Evolutionary conservation across 2,797 vertebrate species (phyloP), one percentile per base, ranked within the genome.

Genomic region (Microctenopoma steveboyesi): DNA sequence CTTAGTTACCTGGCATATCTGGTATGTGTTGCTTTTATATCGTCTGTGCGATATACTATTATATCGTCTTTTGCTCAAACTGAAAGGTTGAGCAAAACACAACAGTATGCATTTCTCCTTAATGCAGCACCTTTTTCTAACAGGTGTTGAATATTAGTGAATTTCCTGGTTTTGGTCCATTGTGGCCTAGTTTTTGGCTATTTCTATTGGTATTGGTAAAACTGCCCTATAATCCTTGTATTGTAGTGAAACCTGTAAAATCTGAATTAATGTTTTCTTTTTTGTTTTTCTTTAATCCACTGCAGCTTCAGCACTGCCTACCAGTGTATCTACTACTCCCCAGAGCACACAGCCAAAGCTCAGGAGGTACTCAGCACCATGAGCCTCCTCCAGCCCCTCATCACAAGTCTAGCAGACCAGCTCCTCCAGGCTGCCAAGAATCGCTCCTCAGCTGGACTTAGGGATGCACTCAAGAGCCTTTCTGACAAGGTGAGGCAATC

Each of bases 261-360:
- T 66, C 49, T 64, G 18, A 65, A 68, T 27, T 37, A 3, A 55
- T 64, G 1, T 49, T 18, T 6, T 1, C 73, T 73, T 51, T 70
- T 7, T 57, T 49, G 54, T 64, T 63, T 55, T 33, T 4, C 5
- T 18, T 18, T 18, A 18, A 18, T 18, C 45, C 27, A 0, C 58
- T 54, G 50, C 79, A 94, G 88, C 89, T 96, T 89, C 94, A 99
- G 97, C 90, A 97, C 97, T 46, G 95, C 96, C 22, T 99, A 97
- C 93, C 98, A 99, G 91, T 98, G 96, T 89, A 99, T 99, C 95
- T 99, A 99, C 94, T 99, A 98, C 92, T 97, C 98, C 87, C 97
- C 97, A 60, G 96, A 98, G 94, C 96, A 98, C 92, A 99, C 96
- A 77, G 96, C 96, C 72, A 97, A 97, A 92, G 98, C 97, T 81